These are phyloP conservation scores for Stomatorhinus walkeri DNA, from an alignment of 2,797 vertebrate genomes.

Conservation along the genomic window DNA sequence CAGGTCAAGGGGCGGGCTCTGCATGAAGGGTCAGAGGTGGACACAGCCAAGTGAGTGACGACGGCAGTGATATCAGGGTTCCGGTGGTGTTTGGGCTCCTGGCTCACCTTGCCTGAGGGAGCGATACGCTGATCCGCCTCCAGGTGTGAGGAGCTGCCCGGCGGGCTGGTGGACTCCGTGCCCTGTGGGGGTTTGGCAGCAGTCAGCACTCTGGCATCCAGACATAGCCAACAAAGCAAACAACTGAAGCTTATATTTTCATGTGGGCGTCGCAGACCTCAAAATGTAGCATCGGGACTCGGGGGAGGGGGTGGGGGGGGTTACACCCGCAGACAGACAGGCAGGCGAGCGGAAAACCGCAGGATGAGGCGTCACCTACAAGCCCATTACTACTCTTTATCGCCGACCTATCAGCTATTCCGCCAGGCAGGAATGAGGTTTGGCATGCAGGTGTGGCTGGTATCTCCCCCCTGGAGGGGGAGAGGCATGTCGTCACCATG, in stretches of 20 bases:
- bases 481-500: background rate
- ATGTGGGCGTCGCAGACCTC: background rate
- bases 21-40: background rate
- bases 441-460: background rate
- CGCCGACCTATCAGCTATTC: background rate
- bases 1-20: constrained; percentile 62
- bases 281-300: background rate
- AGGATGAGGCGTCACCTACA: background rate
- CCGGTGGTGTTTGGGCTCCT: background rate
- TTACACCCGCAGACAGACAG: background rate
- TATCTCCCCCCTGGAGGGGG: background rate
- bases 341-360: background rate
- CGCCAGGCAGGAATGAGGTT: background rate
- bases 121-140: constrained; percentile 58
- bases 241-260: background rate
- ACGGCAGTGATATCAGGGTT: background rate
- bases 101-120: constrained; percentile 48
- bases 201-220: background rate
- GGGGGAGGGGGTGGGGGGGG: background rate
- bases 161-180: constrained; percentile 27
- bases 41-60: background rate
- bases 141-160: constrained; percentile 52
- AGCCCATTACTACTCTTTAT: background rate
- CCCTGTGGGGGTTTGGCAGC: constrained; percentile 45
- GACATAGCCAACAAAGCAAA: background rate